A percentile compares a stretch with the other conserved stretches of the same genome.
These are phyloP conservation scores for Stenichneumon culpator DNA, from an alignment of 2,888 invertebrate genomes.

Conservation along the genomic window DNA sequence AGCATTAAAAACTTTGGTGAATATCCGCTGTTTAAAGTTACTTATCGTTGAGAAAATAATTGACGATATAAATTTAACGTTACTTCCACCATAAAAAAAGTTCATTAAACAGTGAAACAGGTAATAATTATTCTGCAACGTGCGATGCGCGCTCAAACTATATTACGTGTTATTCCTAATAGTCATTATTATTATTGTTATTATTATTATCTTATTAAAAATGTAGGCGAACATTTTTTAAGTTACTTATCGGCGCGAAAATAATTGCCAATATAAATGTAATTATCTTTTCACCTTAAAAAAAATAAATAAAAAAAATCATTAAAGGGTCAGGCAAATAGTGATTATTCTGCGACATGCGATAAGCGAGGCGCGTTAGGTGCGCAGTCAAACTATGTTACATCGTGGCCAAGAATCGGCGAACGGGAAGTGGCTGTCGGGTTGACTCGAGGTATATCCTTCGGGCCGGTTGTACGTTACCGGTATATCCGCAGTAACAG, in stretches of 20 bases:
- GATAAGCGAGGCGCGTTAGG: background rate
- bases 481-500: background rate
- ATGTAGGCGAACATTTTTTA: too few species aligned
- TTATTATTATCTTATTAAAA: too few species aligned
- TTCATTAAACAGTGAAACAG: too few species aligned
- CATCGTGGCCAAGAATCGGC: background rate
- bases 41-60: too few species aligned
- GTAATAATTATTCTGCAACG: too few species aligned
- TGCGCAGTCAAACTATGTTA: background rate
- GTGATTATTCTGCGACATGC: background rate
- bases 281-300: background rate
- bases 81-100: too few species aligned
- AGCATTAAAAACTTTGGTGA: too few species aligned
- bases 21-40: too few species aligned
- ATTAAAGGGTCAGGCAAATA: background rate
- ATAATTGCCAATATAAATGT: background rate
- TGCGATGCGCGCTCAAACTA: too few species aligned
- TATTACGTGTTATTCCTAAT: too few species aligned
- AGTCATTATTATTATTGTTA: too few species aligned
- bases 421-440: slow-evolving; percentile 41
- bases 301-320: background rate
- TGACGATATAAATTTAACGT: too few species aligned
- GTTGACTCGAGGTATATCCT: slow-evolving; percentile 45
- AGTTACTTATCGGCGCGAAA: background rate
- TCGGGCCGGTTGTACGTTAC: slow-evolving; percentile 29